phyloP scores from a whole-genome alignment of 2,888 invertebrate genomes.

The Drosophila prostipennis region DNA sequence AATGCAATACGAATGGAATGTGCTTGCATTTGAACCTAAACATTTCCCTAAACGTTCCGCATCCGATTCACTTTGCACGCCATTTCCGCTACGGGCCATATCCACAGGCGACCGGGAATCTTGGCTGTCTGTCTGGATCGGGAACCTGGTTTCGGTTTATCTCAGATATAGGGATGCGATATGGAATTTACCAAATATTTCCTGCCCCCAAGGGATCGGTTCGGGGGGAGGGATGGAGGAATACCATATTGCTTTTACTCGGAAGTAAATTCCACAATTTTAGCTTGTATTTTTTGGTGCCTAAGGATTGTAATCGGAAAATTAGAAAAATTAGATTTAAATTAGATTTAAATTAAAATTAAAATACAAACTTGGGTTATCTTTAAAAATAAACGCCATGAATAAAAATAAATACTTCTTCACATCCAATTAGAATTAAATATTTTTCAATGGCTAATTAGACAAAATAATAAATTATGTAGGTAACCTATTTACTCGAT shows the following conservation, averaged over 20 bases:
- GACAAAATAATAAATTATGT: no score
- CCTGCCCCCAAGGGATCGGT: constrained; percentile 1
- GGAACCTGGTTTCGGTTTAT: constrained; percentile 16
- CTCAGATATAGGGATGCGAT: constrained; percentile 39
- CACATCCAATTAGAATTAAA: no score
- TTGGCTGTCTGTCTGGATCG: constrained; percentile 11
- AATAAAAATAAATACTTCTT: no score
- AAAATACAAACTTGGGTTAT: no score
- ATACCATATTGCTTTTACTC: neutral
- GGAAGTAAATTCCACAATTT: neutral
- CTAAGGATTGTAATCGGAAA: neutral
- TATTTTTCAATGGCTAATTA: no score
- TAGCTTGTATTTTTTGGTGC: neutral
- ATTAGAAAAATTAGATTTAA: neutral
- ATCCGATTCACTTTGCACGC: constrained; percentile 78
- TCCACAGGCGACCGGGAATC: constrained; percentile 46
- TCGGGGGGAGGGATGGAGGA: no score
- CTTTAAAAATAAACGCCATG: no score
- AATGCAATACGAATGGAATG: constrained; percentile 56
- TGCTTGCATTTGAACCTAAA: constrained; percentile 73
- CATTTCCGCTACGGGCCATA: constrained; percentile 70
- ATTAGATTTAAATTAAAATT: no score
- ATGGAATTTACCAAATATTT: constrained; percentile 19
- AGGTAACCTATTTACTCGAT: no score
- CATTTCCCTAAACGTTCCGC: constrained; percentile 70